A percentile compares a stretch with the other conserved stretches of the same genome.
phyloP scores from a whole-genome alignment of 2,888 invertebrate species.

The Tipula unca region DNA sequence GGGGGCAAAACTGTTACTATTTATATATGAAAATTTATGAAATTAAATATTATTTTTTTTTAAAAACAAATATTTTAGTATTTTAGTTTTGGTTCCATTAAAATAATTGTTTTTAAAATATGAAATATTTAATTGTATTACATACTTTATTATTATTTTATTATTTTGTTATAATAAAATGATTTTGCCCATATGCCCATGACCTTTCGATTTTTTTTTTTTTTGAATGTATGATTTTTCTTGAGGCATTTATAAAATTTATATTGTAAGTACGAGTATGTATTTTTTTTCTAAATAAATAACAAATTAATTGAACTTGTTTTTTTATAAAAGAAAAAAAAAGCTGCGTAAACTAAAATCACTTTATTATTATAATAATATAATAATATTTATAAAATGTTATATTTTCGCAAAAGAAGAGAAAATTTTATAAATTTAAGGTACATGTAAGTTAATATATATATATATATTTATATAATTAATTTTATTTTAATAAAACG shows the following conservation, averaged over 20 bases:
- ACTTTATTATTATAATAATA: background rate
- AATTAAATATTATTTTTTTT: background rate
- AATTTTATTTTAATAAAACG: background rate
- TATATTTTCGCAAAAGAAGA: background rate
- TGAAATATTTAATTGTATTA: background rate
- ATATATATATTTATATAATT: too few species aligned
- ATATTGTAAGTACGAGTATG: too few species aligned
- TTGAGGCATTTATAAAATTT: background rate
- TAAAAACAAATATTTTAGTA: background rate
- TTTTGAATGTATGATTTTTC: background rate
- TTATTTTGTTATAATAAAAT: background rate
- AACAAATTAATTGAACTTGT: background rate
- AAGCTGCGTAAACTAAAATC: background rate
- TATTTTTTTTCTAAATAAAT: background rate
- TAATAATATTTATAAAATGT: background rate
- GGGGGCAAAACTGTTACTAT: background rate
- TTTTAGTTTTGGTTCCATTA: background rate
- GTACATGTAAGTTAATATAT: slow-evolving; percentile 17
- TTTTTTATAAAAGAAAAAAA: background rate
- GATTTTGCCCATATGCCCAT: background rate
- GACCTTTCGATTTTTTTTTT: background rate
- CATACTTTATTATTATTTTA: background rate
- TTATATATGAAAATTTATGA: background rate
- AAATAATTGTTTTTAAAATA: background rate
- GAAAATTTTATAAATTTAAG: background rate